Evolutionary conservation across 1,140 invertebrate genomes (phyloP).

Genomic region (Scaptomyza montana): DNA sequence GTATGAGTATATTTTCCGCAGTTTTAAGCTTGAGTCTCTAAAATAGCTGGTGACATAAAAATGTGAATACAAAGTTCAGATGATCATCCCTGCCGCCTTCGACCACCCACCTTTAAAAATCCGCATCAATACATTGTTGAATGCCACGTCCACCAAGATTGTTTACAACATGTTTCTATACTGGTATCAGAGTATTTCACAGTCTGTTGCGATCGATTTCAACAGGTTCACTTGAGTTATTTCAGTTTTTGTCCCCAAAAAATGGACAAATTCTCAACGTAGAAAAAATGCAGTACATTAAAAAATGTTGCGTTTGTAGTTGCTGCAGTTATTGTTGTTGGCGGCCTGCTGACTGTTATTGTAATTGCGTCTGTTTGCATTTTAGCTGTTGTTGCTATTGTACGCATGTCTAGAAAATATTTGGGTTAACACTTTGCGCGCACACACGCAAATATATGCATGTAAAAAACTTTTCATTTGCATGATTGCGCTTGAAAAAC

Average conservation of each 20-base stretch:
- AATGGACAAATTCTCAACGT: slow-evolving; percentile 37
- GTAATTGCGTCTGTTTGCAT: slow-evolving; percentile 53
- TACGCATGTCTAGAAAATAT: slow-evolving; percentile 81
- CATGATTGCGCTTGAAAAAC: slow-evolving; percentile 67
- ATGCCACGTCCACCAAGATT: too few relatives aligned
- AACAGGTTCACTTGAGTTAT: not conserved
- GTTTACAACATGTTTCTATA: too few relatives aligned
- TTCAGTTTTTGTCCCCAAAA: slow-evolving; percentile 25
- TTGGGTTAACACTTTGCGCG: slow-evolving; percentile 70
- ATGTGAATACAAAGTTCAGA: too few relatives aligned
- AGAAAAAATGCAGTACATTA: slow-evolving; percentile 48
- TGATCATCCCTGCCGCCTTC: too few relatives aligned
- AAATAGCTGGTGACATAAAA: too few relatives aligned
- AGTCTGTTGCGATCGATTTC: too few relatives aligned
- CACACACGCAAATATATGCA: slow-evolving; percentile 37
- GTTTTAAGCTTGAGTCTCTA: too few relatives aligned
- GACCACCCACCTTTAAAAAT: too few relatives aligned
- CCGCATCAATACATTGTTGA: too few relatives aligned
- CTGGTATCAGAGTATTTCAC: not conserved
- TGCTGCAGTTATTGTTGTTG: not conserved
- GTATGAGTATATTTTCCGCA: too few relatives aligned
- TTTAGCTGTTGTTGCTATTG: slow-evolving; percentile 29
- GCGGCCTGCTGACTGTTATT: slow-evolving; percentile 54
- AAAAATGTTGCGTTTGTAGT: slow-evolving; percentile 32
- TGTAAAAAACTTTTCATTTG: slow-evolving; percentile 72